Evolutionary conservation across 2,888 invertebrate genomes (phyloP), one percentile per base, ranked within the genome.

Genomic region (Phalangium opilio): DNA sequence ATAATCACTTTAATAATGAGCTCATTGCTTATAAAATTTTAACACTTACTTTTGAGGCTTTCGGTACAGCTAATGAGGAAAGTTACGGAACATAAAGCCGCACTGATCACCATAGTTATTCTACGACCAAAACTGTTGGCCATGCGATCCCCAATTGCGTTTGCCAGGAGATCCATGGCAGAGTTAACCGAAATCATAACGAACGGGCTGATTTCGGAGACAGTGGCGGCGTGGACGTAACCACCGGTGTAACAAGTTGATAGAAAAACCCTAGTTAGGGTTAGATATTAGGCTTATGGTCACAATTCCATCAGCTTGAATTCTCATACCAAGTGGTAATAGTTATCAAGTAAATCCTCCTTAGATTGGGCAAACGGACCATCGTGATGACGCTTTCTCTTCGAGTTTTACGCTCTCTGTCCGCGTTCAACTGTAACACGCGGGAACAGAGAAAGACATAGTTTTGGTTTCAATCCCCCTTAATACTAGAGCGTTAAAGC

Each of bases 151-250:
- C 48, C 48, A 20, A 49, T 36, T 10, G 41, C 39, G 20, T 44
- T 50, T 4, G 48, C 50, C n/a, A 50, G n/a, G 11, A 50, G 39
- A 36, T 50, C 50, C 15, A 50, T 17, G 5, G 44, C 50, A 15
- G 47, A 44, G 10, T 44, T 50, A 12, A 44, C 43, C 4, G 48
- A 35, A 12, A 48, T 41, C 47, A 48, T 50, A 10, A 50, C 19
- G 27, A 50, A 50, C 15, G 50, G 50, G 15, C 39, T 44, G 4
- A 27, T 27, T 3, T 48, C 36, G 3, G 47, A 44, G 3, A 48
- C 48, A 5, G 39, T 48, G 15, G 50, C 50, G 11, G 50, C 50
- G 44, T 50, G 44, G 3, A 50, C n/a, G 39, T 50, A 44, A 18
- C 48, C 50, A 32, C 47, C 50, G 11, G 50, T 48, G 21, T 39